phyloP scores from a whole-genome alignment of 2,888 invertebrate species.

The Catocala fraxini region DNA sequence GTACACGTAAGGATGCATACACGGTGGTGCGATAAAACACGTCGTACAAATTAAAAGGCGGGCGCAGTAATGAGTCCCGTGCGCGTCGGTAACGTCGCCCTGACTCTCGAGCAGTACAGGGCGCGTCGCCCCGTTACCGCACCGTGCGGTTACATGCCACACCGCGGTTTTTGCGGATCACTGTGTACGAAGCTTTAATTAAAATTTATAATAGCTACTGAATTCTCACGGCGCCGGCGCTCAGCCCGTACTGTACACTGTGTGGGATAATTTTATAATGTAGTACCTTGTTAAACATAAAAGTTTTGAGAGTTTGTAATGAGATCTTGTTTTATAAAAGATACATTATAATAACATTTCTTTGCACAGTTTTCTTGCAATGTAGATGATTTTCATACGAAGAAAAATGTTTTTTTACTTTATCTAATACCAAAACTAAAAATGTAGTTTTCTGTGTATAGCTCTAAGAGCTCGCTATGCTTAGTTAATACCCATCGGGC shows the following conservation, averaged over 20 bases:
- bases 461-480: too few species aligned
- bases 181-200: slow-evolving; percentile 57
- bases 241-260: slow-evolving; percentile 37
- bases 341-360: neutral
- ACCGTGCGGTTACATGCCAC: slow-evolving; percentile 55
- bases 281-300: slow-evolving; percentile 32
- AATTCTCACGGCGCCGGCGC: slow-evolving; percentile 52
- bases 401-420: too few species aligned
- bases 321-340: slow-evolving; percentile 24
- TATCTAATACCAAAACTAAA: too few species aligned
- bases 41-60: slow-evolving; percentile 82
- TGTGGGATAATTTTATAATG: slow-evolving; percentile 50
- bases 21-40: slow-evolving; percentile 69
- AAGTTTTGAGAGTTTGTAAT: slow-evolving; percentile 43
- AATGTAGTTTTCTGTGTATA: too few species aligned
- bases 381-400: too few species aligned
- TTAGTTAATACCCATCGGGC: too few species aligned
- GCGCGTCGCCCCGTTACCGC: slow-evolving; percentile 38
- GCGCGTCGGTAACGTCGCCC: slow-evolving; percentile 48
- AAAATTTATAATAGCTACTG: slow-evolving; percentile 55
- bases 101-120: slow-evolving; percentile 34
- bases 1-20: slow-evolving; percentile 52
- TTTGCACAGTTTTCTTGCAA: neutral
- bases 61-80: slow-evolving; percentile 74
- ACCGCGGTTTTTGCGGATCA: slow-evolving; percentile 56